These are phyloP conservation scores for Saccostrea glomerata DNA, from an alignment of 1,140 invertebrate genomes.

Conservation along the genomic window DNA sequence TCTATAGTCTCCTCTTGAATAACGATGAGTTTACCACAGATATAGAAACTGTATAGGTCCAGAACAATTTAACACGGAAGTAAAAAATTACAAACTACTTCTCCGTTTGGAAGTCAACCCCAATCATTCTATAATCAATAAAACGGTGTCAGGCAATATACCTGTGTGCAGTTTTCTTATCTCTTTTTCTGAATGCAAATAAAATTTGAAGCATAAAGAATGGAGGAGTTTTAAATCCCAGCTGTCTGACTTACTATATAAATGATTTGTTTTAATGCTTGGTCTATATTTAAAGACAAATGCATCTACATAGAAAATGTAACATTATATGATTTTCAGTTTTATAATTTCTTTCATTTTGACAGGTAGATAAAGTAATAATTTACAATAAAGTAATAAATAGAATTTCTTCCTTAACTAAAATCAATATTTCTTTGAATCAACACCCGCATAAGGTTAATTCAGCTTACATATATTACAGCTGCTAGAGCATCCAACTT, in stretches of 20 bases:
- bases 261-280: not conserved
- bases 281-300: not conserved
- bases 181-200: not conserved
- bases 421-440: too few species aligned
- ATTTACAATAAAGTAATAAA: too few species aligned
- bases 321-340: too few species aligned
- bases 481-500: too few species aligned
- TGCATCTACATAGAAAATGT: not conserved
- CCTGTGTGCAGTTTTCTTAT: not conserved
- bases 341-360: too few species aligned
- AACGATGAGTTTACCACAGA: not conserved
- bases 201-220: not conserved
- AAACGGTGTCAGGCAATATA: not conserved
- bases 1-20: not conserved
- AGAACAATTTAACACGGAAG: conserved; percentile 9
- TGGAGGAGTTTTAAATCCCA: not conserved
- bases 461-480: too few species aligned
- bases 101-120: not conserved
- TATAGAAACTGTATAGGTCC: not conserved
- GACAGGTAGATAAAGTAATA: too few species aligned
- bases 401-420: too few species aligned
- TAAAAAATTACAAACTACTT: not conserved
- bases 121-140: not conserved
- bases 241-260: not conserved
- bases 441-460: too few species aligned